Conservation (phyloP, 2,888 invertebrate genomes). For the Papilio protenor region DNA sequence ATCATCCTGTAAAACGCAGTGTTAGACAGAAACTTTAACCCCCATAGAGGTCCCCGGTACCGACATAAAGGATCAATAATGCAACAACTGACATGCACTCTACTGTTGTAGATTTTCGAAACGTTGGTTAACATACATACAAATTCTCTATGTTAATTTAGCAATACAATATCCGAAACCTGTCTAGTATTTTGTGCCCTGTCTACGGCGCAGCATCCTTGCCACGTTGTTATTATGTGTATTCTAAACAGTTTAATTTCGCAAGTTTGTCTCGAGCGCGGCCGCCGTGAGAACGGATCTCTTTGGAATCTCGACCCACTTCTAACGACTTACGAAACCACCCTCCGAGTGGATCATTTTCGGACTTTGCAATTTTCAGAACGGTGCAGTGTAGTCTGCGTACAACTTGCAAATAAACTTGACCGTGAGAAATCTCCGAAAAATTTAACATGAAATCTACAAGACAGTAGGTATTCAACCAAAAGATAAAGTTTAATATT, state of each 20-base stretch:
- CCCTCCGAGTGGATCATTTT: not conserved
- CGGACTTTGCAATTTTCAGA: not conserved
- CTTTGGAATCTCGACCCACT: slow-evolving; percentile 14
- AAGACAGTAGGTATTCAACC: too few relatives aligned
- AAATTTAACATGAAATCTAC: too few relatives aligned
- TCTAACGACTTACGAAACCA: slow-evolving; percentile 13
- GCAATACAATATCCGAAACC: not conserved
- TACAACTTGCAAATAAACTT: not conserved
- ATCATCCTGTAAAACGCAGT: too few relatives aligned
- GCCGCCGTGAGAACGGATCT: slow-evolving; percentile 29
- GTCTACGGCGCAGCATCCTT: slow-evolving; percentile 12
- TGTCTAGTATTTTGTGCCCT: not conserved
- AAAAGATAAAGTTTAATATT: too few relatives aligned
- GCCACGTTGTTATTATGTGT: slow-evolving; percentile 29
- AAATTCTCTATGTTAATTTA: not conserved
- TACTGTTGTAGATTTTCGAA: not conserved
- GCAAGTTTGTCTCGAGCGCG: slow-evolving; percentile 8
- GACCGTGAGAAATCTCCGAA: not conserved
- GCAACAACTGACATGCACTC: too few relatives aligned
- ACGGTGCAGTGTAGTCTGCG: not conserved
- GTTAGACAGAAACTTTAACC: too few relatives aligned
- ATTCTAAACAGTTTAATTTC: slow-evolving; percentile 31
- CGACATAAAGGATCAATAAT: too few relatives aligned
- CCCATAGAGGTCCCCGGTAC: too few relatives aligned
- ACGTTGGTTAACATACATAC: too few relatives aligned